Evolutionary conservation across 2,888 invertebrate species (phyloP).

Genomic region (Dermolepida albohirtum): DNA sequence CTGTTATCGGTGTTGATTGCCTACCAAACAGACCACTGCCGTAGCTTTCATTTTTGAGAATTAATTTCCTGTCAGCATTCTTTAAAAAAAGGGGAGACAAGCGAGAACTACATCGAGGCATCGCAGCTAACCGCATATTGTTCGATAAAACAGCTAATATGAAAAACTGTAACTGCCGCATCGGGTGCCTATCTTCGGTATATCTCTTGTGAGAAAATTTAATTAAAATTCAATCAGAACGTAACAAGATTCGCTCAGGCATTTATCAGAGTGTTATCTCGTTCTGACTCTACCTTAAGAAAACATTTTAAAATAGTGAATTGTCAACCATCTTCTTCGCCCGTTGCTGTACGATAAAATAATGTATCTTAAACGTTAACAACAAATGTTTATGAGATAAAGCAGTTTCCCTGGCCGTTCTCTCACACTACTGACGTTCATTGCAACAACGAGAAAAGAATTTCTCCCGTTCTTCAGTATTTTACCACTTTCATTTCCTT

Average conservation of each 20-base stretch:
- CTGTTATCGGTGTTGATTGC: constrained; percentile 63
- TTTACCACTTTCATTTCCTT: constrained; percentile 61
- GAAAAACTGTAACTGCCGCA: constrained; percentile 64
- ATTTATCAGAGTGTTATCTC: constrained; percentile 65
- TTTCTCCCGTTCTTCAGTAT: constrained; percentile 47
- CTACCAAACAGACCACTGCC: constrained; percentile 61
- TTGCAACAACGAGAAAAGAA: constrained; percentile 2
- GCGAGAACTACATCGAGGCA: constrained; percentile 55
- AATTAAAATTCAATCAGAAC: constrained; percentile 67
- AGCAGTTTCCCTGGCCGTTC: constrained; percentile 52
- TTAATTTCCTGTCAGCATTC: constrained; percentile 68
- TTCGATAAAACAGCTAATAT: constrained; percentile 63
- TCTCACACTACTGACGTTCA: background rate
- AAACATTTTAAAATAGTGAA: constrained; percentile 66
- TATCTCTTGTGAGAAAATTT: constrained; percentile 63
- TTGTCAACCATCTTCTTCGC: constrained; percentile 58
- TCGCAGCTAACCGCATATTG: constrained; percentile 64
- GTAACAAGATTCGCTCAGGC: constrained; percentile 59
- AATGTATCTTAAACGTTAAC: constrained; percentile 55
- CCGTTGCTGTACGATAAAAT: constrained; percentile 52
- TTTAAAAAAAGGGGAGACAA: constrained; percentile 65
- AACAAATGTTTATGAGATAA: constrained; percentile 60
- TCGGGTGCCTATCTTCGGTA: constrained; percentile 61
- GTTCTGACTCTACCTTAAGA: constrained; percentile 62
- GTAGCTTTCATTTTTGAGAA: constrained; percentile 67